Evolutionary conservation across 1,140 invertebrate species (phyloP), one percentile per base, ranked within the genome.

Genomic region (Melanaphis sacchari): DNA sequence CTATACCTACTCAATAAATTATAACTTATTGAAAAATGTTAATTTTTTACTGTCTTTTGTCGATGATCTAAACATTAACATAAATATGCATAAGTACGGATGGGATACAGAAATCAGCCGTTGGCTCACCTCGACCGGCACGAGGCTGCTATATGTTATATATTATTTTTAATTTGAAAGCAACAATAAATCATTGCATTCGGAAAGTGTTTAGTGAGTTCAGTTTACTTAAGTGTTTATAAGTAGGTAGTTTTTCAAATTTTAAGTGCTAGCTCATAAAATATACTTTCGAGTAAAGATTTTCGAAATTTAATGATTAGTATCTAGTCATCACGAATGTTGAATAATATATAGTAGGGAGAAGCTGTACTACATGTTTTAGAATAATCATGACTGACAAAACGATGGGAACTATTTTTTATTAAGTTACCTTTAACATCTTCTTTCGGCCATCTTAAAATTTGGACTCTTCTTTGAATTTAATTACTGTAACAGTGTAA

Each of bases 111-210:
- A n/a, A 76, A 76, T 31, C 15, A 66, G 59, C 59, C 31, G 59
- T 66, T 66, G 31, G 59, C 59, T 66, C 59, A 66, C 31, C 31
- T n/a, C 59, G 31, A 66, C 59, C 3, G 3, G 59, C 3, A 31
- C n/a, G 59, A 76, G 59, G 59, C 59, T 76, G 59, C 31, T n/a
- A 15, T n/a, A 15, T 76, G 59, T 76, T 76, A n/a, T 76, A 76
- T n/a, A 76, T 76, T 76, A 76, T 76, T 76, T 76, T n/a, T 18
- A n/a, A 76, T 76, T 76, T 76, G 59, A 76, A 76, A 76, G 59
- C 59, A n/a, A 76, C 59, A 21, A 76, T 76, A 76, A 76, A 76
- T 76, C 59, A 76, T 76, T 76, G n/a, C 4, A n/a, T n/a, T n/a
- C 15, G n/a, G 15, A 76, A 76, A 76, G 31, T 15, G n/a, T 76